These are phyloP conservation scores for Hippocampus zosterae DNA, from an alignment of 2,113 vertebrate species.

Conservation along the genomic window DNA sequence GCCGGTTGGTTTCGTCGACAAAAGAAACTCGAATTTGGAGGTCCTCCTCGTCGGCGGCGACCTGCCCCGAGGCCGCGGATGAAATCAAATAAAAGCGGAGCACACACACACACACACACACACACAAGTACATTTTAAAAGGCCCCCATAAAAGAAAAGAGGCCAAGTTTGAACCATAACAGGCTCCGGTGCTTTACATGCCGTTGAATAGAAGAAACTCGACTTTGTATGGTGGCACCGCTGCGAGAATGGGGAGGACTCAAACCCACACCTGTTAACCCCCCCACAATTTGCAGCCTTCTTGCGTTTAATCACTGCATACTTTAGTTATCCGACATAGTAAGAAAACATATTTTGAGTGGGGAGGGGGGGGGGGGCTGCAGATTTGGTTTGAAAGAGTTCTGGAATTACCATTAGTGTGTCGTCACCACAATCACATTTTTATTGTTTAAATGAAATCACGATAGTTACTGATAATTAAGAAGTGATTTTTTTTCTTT, in stretches of 20 bases:
- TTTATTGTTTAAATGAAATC: background rate
- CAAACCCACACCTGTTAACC: constrained; percentile 55
- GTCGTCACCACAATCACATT: background rate
- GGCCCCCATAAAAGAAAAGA: constrained; percentile 9
- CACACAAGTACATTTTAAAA: constrained; percentile 18
- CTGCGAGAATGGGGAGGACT: constrained; percentile 64
- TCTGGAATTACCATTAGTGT: background rate
- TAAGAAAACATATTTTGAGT: too few species aligned
- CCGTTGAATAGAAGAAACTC: constrained; percentile 41
- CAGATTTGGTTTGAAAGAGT: background rate
- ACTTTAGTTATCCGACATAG: too few species aligned
- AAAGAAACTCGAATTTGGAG: constrained; percentile 25
- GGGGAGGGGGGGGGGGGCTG: too few species aligned
- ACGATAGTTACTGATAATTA: background rate
- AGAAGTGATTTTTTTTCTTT: background rate
- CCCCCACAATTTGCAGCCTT: too few species aligned
- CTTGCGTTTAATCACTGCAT: too few species aligned
- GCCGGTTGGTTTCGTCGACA: constrained; percentile 16
- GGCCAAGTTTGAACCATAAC: constrained; percentile 34
- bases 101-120: constrained; percentile 1
- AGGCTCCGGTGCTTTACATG: constrained; percentile 36
- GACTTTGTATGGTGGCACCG: constrained; percentile 53
- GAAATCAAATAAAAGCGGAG: constrained; percentile 5
- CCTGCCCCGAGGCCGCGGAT: constrained; percentile 35
- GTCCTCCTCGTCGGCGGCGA: constrained; percentile 28